Evolutionary conservation across 2,113 vertebrate genomes (phyloP), one percentile per base, ranked within the genome.

Genomic region (Apteryx mantelli): DNA sequence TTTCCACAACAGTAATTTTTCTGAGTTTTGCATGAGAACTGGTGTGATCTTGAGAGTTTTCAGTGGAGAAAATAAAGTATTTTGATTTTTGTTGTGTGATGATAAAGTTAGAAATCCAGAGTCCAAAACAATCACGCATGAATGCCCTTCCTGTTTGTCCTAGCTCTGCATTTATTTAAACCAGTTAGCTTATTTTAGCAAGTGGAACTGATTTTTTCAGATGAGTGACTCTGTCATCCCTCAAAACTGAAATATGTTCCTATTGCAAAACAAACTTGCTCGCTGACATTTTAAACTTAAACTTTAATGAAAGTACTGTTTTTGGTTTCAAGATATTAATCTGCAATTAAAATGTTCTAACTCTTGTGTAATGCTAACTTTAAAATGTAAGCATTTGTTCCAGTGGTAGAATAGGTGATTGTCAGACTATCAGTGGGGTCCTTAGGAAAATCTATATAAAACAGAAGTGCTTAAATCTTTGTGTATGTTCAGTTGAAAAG

Each of bases 111-210:
- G 75, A 73, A 92, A 65, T 53, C 42, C 64, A 91, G 38, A 96
- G 84, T 17, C 26, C 74, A 38, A 73, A 95, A 52, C 75, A 97
- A 52, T 74, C 91, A 56, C 55, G 89, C 50, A 74, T 89, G 93
- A 87, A 89, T 66, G 44, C 53, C 34, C 48, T 93, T 92, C 89
- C 91, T 97, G 84, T 94, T 95, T 97, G 82, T 95, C 58, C 63
- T 82, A 70, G 32, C 20, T 84, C 63, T 94, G 55, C 34, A 30
- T 83, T 89, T 66, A 44, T 95, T 97, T 89, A 89, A 94, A 88
- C 26, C 21, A 88, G 32, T 92, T 48, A 82, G 40, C 58, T 95
- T 95, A 88, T 77, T 92, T 96, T 94, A 94, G 82, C 53, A 92
- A 93, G 26, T 93, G 71, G 58, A 89, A 91, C 71, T 38, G 63